phyloP scores from a whole-genome alignment of 2,888 invertebrate genomes.

The Fragum whitleyi region DNA sequence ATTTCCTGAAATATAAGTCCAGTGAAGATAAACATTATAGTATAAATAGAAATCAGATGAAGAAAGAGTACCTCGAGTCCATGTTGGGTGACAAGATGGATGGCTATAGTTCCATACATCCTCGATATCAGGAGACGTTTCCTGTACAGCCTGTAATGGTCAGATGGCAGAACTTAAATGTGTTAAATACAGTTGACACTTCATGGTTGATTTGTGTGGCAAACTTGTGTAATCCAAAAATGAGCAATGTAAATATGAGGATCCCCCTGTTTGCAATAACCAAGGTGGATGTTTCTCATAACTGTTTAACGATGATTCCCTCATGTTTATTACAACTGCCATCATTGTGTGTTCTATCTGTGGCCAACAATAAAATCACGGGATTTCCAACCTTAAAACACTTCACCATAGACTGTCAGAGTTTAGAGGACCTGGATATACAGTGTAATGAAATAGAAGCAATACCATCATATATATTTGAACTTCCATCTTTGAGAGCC shows the following conservation, averaged over 20 bases:
- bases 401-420: conserved; percentile 86
- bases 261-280: conserved; percentile 95
- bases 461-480: conserved; percentile 93
- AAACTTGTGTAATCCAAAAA: conserved; percentile 92
- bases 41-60: conserved; percentile 94
- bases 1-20: conserved; percentile 93
- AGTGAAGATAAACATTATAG: conserved; percentile 93
- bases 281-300: conserved; percentile 95
- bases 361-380: conserved; percentile 93
- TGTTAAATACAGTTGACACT: conserved; percentile 89
- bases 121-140: conserved; percentile 64
- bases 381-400: conserved; percentile 88
- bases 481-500: conserved; percentile 91
- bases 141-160: conserved; percentile 89
- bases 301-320: conserved; percentile 92
- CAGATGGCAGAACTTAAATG: conserved; percentile 93
- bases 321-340: conserved; percentile 90
- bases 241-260: conserved; percentile 89
- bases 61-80: conserved; percentile 88
- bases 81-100: conserved; percentile 84
- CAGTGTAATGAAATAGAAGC: conserved; percentile 93
- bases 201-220: conserved; percentile 95
- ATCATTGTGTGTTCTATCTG: conserved; percentile 93
- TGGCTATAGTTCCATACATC: conserved; percentile 60
- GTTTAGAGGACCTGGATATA: conserved; percentile 95